A percentile compares a stretch with the other conserved stretches of the same genome.
Evolutionary conservation across 2,113 vertebrate genomes (phyloP).

Genomic region (Arizona elegans): DNA sequence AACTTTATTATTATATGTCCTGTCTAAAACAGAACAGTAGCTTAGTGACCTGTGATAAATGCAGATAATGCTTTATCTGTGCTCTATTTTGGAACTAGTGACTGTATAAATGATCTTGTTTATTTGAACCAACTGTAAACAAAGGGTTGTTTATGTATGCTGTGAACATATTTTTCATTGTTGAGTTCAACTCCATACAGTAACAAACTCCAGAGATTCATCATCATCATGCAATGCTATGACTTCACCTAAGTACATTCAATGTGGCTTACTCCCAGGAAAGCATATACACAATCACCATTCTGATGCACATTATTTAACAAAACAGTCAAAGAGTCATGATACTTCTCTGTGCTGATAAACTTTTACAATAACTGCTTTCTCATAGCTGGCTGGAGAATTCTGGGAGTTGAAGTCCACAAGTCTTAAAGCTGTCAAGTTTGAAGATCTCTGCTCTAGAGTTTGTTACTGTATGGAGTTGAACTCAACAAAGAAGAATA

Average conservation of each 20-base stretch:
- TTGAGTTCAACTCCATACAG: background rate
- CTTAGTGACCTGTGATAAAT: background rate
- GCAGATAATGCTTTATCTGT: background rate
- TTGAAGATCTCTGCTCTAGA: too few relatives aligned
- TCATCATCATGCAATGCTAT: background rate
- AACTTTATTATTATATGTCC: background rate
- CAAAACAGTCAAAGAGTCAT: background rate
- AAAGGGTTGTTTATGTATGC: background rate
- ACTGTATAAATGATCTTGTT: background rate
- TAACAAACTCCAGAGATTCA: background rate
- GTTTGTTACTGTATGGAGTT: background rate
- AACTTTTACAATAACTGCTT: background rate
- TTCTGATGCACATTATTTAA: background rate
- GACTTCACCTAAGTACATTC: background rate
- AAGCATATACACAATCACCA: background rate
- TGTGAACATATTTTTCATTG: background rate
- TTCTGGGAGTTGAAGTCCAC: too few relatives aligned
- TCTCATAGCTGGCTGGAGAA: background rate
- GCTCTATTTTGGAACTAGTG: background rate
- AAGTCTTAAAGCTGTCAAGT: too few relatives aligned
- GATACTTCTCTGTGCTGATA: background rate
- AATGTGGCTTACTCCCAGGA: background rate
- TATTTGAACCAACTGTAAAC: background rate
- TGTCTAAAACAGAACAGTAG: background rate
- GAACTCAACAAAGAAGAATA: background rate